Percentiles rank a stretch among this genome's conserved stretches.
Evolutionary conservation across 2,113 vertebrate genomes (phyloP).

Genomic region (Hydrochoerus hydrochaeris): DNA sequence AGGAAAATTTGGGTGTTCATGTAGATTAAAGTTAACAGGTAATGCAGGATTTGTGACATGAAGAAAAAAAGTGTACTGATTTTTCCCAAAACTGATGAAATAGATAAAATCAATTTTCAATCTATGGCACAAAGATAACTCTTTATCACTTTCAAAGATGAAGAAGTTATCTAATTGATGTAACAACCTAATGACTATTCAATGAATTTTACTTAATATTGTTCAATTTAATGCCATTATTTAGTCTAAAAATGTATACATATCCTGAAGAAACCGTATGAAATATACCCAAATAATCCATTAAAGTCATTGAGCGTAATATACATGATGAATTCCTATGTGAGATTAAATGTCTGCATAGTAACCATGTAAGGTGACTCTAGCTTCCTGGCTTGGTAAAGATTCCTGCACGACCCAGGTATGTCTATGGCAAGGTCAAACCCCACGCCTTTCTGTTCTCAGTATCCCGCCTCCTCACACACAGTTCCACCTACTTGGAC

Average conservation of each 20-base stretch:
- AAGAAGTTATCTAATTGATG: not conserved
- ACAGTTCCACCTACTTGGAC: not conserved
- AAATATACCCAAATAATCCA: constrained; percentile 17
- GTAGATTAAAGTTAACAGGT: not conserved
- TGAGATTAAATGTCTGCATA: not conserved
- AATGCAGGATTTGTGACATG: not conserved
- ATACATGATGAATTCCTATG: not conserved
- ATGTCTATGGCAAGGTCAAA: not conserved
- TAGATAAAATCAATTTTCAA: not conserved
- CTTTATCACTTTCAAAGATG: constrained; percentile 14
- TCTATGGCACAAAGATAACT: not conserved
- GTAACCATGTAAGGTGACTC: not conserved
- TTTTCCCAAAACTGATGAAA: not conserved
- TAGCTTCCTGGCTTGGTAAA: not conserved
- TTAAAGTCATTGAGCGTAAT: not conserved
- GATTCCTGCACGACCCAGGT: too few species aligned
- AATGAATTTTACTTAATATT: not conserved
- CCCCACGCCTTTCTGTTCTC: not conserved
- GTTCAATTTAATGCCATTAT: constrained; percentile 16
- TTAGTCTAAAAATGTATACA: constrained; percentile 50
- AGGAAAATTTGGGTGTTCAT: not conserved
- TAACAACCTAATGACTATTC: constrained; percentile 14
- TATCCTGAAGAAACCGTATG: constrained; percentile 25
- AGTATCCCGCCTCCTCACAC: not conserved
- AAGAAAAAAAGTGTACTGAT: not conserved